These are phyloP conservation scores for Drosophila hamatofila DNA, from an alignment of 2,888 invertebrate species.

Conservation along the genomic window DNA sequence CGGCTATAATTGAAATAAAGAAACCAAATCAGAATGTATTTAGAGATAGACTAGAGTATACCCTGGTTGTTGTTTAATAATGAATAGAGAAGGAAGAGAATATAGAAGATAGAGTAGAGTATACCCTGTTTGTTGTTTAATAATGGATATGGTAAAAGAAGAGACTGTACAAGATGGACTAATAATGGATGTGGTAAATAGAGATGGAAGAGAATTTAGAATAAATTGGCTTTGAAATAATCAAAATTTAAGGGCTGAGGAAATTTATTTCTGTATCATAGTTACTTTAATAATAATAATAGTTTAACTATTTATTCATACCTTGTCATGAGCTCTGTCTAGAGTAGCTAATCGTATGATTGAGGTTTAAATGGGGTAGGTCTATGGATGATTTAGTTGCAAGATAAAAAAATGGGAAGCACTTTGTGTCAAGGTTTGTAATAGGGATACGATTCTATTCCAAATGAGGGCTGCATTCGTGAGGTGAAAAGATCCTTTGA, in stretches of 20 bases:
- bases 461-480: too few species aligned
- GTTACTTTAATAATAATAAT: too few species aligned
- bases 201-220: background rate
- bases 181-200: too few species aligned
- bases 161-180: too few species aligned
- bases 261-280: background rate
- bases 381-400: too few species aligned
- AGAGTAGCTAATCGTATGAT: background rate
- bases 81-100: too few species aligned
- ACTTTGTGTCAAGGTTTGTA: background rate
- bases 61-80: background rate
- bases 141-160: too few species aligned
- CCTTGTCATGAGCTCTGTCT: too few species aligned
- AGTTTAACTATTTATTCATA: too few species aligned
- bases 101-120: too few species aligned
- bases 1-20: conserved; percentile 5
- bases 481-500: background rate
- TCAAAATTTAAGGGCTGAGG: background rate
- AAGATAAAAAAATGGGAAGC: background rate
- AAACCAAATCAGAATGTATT: conserved; percentile 11
- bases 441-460: background rate
- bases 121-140: too few species aligned
- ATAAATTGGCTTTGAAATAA: background rate
- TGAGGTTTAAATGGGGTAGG: background rate
- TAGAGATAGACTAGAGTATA: background rate